These are phyloP conservation scores for Scaeva pyrastri DNA, from an alignment of 2,888 invertebrate genomes.

Conservation along the genomic window DNA sequence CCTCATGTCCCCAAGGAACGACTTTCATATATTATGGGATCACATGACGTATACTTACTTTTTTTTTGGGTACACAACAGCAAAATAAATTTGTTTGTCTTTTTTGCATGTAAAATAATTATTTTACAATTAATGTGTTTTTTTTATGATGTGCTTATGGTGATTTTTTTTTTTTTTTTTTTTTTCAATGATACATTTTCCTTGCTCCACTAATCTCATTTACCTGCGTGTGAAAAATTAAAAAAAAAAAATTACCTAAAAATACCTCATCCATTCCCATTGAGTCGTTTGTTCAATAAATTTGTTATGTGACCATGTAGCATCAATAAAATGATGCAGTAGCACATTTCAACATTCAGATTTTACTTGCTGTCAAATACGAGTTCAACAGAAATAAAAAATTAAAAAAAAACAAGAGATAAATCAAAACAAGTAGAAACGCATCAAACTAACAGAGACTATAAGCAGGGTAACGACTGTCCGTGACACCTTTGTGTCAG, in stretches of 20 bases:
- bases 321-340: slow-evolving; percentile 53
- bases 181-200: neutral
- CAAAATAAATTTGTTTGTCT: neutral
- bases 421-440: slow-evolving; percentile 24
- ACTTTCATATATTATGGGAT: neutral
- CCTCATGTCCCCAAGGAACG: too few relatives aligned
- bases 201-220: slow-evolving; percentile 26
- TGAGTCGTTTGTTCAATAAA: slow-evolving; percentile 19
- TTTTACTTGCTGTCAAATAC: neutral
- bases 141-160: slow-evolving; percentile 4
- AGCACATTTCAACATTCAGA: slow-evolving; percentile 14
- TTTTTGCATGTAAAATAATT: neutral
- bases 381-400: slow-evolving; percentile 7
- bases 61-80: neutral
- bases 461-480: slow-evolving; percentile 71
- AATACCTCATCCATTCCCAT: neutral
- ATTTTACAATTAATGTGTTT: neutral
- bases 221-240: neutral
- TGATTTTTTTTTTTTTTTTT: neutral
- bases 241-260: neutral
- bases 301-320: slow-evolving; percentile 47
- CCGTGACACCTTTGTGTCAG: slow-evolving; percentile 75
- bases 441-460: neutral
- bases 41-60: slow-evolving; percentile 38
- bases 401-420: neutral